A percentile compares a stretch with the other conserved stretches of the same genome.
Evolutionary conservation across 2,113 vertebrate species (phyloP).

Genomic region (Melanerpes aurifrons): DNA sequence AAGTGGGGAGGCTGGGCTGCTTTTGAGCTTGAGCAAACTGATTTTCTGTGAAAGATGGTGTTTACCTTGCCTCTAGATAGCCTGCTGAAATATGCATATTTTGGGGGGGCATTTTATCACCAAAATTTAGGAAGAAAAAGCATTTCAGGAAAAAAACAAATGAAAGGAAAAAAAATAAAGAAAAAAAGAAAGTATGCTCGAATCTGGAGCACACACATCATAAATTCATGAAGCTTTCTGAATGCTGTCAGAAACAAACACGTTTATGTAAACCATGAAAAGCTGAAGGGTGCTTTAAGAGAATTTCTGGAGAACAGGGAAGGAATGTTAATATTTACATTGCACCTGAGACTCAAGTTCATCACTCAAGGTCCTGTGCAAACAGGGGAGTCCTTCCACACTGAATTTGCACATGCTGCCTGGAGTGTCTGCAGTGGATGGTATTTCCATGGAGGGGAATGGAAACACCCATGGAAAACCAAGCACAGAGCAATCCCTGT

Average conservation of each 20-base stretch:
- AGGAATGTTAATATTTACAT: not conserved
- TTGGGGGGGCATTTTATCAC: not conserved
- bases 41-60: not conserved
- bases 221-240: constrained; percentile 57
- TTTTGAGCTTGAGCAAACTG: constrained; percentile 8
- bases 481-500: not conserved
- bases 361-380: not conserved
- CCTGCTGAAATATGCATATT: constrained; percentile 3
- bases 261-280: not conserved
- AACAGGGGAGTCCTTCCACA: not conserved
- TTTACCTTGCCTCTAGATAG: constrained; percentile 10
- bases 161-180: not conserved
- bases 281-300: not conserved
- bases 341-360: not conserved
- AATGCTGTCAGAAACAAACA: constrained; percentile 46
- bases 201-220: constrained; percentile 39
- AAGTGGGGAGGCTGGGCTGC: not conserved
- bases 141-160: not conserved
- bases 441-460: accelerated
- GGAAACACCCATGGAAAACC: not conserved
- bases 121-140: constrained; percentile 18
- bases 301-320: not conserved
- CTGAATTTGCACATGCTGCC: not conserved
- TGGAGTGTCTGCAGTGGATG: too few species aligned
- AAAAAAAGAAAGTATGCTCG: not conserved